Conservation (phyloP, 1,140 invertebrate genomes). For the Nasonia longicornis region DNA sequence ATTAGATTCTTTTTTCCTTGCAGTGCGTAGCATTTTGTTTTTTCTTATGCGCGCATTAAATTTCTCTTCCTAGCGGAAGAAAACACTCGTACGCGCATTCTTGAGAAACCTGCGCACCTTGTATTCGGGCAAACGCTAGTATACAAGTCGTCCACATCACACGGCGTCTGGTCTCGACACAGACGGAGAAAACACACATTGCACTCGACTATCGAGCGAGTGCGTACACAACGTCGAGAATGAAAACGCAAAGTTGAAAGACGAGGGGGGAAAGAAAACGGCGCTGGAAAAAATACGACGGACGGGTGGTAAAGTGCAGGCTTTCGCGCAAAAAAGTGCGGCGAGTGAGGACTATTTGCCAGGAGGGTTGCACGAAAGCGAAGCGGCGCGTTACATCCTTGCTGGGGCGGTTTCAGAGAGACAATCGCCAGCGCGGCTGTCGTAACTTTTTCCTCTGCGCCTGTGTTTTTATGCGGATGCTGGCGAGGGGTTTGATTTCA, state of each 20-base stretch:
- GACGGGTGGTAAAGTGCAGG: constrained; percentile 2
- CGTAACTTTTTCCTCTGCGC: neutral
- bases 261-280: neutral
- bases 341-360: neutral
- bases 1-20: neutral
- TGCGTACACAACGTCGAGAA: neutral
- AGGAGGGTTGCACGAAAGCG: neutral
- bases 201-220: neutral
- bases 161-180: neutral
- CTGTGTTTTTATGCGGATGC: neutral
- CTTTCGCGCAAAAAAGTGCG: neutral
- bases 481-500: neutral
- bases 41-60: no score
- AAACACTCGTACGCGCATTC: no score
- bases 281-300: neutral
- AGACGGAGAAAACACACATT: neutral
- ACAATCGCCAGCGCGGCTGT: neutral
- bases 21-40: no score
- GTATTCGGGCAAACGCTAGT: no score
- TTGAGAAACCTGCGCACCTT: no score
- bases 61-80: no score
- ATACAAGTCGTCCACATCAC: no score
- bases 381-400: neutral
- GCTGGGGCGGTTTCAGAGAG: neutral
- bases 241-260: constrained; percentile 3